phyloP scores from a whole-genome alignment of 2,113 vertebrate species.

The Cranoglanis bouderius region DNA sequence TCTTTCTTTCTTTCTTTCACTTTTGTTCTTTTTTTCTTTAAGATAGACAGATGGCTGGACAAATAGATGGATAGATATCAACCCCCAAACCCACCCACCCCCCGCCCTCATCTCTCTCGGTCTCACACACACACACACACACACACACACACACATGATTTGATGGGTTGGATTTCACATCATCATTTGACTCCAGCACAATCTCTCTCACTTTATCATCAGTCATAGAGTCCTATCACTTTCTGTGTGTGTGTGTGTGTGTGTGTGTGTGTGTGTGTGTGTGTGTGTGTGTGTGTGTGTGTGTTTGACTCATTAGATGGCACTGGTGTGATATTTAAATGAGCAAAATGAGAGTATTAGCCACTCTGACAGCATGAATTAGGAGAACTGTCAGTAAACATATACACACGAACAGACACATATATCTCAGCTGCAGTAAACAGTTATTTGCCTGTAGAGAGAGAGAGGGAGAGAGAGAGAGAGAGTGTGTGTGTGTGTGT shows the following conservation, averaged over 20 bases:
- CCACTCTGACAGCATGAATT: conserved; percentile 40
- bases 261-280: not conserved
- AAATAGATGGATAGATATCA: not conserved
- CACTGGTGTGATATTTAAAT: conserved; percentile 26
- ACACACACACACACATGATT: not conserved
- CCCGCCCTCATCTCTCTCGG: not conserved
- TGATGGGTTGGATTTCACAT: not conserved
- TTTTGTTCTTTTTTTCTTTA: not conserved
- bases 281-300: not conserved
- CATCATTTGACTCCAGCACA: not conserved
- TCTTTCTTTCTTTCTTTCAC: not conserved
- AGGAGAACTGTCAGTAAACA: conserved; percentile 28
- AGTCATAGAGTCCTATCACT: not conserved
- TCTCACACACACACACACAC: not conserved
- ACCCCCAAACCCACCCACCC: not conserved
- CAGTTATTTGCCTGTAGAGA: not conserved
- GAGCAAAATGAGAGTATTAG: conserved; percentile 29
- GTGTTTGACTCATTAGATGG: not conserved
- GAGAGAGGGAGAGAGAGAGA: not conserved
- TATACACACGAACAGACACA: conserved; percentile 9
- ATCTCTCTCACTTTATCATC: not conserved
- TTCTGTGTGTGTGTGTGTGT: not conserved
- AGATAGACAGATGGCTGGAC: not conserved
- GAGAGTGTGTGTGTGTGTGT: conserved; percentile 22
- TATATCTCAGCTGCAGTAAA: conserved; percentile 4